Evolutionary conservation across 1,140 invertebrate species (phyloP).

Genomic region (Lordiphosa clarofinis): DNA sequence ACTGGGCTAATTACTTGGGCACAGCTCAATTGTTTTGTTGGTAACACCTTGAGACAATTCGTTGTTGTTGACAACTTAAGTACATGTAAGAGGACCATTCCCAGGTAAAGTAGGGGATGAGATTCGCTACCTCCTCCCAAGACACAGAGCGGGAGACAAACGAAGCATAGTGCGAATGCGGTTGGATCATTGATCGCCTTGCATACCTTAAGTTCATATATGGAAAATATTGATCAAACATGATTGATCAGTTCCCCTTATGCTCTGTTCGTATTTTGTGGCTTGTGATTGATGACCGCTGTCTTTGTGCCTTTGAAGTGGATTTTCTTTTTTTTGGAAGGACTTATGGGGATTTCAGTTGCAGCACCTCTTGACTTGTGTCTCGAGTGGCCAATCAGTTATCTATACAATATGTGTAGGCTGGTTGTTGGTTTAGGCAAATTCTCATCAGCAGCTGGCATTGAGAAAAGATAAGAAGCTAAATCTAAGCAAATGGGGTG

Average conservation of each 20-base stretch:
- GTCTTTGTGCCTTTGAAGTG: constrained; percentile 5
- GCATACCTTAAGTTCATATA: constrained; percentile 1
- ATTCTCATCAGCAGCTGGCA: too few relatives aligned
- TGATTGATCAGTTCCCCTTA: constrained; percentile 36
- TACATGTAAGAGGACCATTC: constrained; percentile 27
- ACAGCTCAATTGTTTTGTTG: constrained; percentile 17
- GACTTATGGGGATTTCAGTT: constrained; percentile 9
- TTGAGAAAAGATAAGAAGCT: too few relatives aligned
- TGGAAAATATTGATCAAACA: constrained; percentile 8
- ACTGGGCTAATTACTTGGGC: constrained; percentile 35
- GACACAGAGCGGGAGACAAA: too few relatives aligned
- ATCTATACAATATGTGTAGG: too few relatives aligned
- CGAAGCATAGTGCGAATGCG: background rate
- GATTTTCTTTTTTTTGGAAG: constrained; percentile 2
- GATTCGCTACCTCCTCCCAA: too few relatives aligned
- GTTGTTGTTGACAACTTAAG: constrained; percentile 37
- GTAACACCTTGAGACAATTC: constrained; percentile 26
- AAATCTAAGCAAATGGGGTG: too few relatives aligned
- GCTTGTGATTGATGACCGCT: constrained; percentile 30
- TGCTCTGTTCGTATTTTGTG: constrained; percentile 14
- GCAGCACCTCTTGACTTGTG: constrained; percentile 27
- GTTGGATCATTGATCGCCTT: background rate
- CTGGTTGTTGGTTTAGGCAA: too few relatives aligned
- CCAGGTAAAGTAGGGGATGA: too few relatives aligned
- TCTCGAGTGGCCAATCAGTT: too few relatives aligned